Conservation (phyloP, 2,113 vertebrate genomes). For the Sakesphorus luctuosus region DNA sequence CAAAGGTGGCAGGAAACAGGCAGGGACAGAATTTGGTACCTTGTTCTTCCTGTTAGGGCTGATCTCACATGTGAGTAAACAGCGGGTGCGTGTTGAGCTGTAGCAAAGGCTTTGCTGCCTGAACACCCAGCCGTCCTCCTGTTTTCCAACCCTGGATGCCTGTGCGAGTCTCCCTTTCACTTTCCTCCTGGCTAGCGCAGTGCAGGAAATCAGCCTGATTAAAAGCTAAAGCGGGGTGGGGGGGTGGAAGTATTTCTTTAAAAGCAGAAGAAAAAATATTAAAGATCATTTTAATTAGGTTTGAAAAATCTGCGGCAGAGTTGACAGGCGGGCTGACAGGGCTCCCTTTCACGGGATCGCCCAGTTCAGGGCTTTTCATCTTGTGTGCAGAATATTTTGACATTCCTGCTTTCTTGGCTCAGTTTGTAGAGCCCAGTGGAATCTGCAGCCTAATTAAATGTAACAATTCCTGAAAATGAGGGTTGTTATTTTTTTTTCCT, state of each 20-base stretch:
- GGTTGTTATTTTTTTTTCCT: conserved; percentile 60
- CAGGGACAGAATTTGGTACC: conserved; percentile 40
- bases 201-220: conserved; percentile 45
- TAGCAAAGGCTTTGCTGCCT: neutral
- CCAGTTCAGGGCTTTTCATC: conserved; percentile 38
- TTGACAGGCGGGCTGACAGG: conserved; percentile 67
- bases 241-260: neutral
- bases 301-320: conserved; percentile 31
- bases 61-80: conserved; percentile 19
- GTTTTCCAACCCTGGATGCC: neutral
- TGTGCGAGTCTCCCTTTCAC: neutral
- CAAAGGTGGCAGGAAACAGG: conserved; percentile 52
- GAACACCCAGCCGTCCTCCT: neutral
- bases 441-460: conserved; percentile 67
- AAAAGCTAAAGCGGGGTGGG: neutral
- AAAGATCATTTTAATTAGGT: conserved; percentile 70
- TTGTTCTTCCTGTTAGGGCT: conserved; percentile 38
- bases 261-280: neutral
- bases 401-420: conserved; percentile 65
- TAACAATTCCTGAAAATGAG: conserved; percentile 74
- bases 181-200: neutral
- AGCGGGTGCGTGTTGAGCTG: neutral
- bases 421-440: conserved; percentile 59
- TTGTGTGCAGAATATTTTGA: conserved; percentile 66
- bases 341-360: neutral